These are phyloP conservation scores for Smithornis capensis DNA, from an alignment of 2,113 vertebrate species.

Conservation along the genomic window DNA sequence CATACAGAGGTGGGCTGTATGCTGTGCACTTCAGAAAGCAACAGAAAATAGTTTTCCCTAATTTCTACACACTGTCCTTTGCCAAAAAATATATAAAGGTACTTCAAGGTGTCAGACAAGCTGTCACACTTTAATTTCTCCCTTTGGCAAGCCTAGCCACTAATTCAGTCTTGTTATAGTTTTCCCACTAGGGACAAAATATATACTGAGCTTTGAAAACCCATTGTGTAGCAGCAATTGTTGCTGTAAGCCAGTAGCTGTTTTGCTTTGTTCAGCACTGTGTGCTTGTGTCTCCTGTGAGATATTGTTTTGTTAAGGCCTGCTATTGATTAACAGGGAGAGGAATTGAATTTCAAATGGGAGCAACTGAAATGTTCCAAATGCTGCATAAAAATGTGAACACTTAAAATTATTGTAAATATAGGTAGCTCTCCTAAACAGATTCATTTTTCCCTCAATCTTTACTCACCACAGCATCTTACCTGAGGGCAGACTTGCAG, in stretches of 20 bases:
- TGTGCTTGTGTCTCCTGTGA: slow-evolving; percentile 57
- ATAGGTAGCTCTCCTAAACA: background rate
- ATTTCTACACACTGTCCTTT: background rate
- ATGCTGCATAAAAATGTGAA: slow-evolving; percentile 9
- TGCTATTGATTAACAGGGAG: slow-evolving; percentile 62
- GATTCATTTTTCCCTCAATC: background rate
- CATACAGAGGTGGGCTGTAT: background rate
- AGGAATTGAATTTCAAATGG: slow-evolving; percentile 48
- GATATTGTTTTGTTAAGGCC: slow-evolving; percentile 63
- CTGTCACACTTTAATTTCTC: slow-evolving; percentile 30
- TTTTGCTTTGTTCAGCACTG: slow-evolving; percentile 62
- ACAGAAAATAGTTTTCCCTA: background rate
- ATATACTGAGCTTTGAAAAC: slow-evolving; percentile 64
- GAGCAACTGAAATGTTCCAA: background rate
- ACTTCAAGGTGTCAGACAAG: slow-evolving; percentile 44
- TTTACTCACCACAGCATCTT: background rate
- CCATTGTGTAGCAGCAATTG: slow-evolving; percentile 53
- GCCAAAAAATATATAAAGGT: slow-evolving; percentile 25
- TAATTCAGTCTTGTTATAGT: slow-evolving; percentile 62
- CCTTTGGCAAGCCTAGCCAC: slow-evolving; percentile 38
- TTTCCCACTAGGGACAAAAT: slow-evolving; percentile 58
- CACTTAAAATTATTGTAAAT: background rate
- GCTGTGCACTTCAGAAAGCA: background rate
- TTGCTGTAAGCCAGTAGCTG: slow-evolving; percentile 55
- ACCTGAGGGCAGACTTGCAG: background rate